phyloP scores from a whole-genome alignment of 2,888 invertebrate species.

The Acleris literana region DNA sequence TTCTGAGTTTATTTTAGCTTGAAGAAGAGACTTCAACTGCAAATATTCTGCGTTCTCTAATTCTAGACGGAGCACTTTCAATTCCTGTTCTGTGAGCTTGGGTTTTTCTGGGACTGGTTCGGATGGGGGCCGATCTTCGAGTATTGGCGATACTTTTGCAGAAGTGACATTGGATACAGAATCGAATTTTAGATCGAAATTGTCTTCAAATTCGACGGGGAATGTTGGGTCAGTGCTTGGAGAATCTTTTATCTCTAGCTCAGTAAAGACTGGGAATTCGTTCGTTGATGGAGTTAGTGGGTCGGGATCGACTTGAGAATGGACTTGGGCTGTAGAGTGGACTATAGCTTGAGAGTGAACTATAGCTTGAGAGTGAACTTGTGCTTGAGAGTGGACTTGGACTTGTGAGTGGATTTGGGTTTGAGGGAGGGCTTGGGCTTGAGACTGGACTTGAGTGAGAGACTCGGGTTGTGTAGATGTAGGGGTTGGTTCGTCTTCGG shows the following conservation, averaged over 20 bases:
- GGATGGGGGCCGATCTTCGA: slow-evolving; percentile 44
- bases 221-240: slow-evolving; percentile 58
- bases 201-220: slow-evolving; percentile 69
- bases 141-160: slow-evolving; percentile 42
- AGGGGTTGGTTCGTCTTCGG: slow-evolving; percentile 56
- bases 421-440: slow-evolving; percentile 15
- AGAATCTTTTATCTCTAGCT: slow-evolving; percentile 40
- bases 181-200: slow-evolving; percentile 45
- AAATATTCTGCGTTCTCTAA: slow-evolving; percentile 87
- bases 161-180: slow-evolving; percentile 47
- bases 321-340: neutral
- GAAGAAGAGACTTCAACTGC: slow-evolving; percentile 87
- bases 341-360: slow-evolving; percentile 41
- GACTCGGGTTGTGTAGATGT: slow-evolving; percentile 30
- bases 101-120: slow-evolving; percentile 68
- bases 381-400: slow-evolving; percentile 22
- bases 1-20: slow-evolving; percentile 88
- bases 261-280: slow-evolving; percentile 11
- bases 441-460: slow-evolving; percentile 1
- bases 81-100: slow-evolving; percentile 83
- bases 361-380: slow-evolving; percentile 42
- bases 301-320: slow-evolving; percentile 17
- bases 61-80: slow-evolving; percentile 83
- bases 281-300: slow-evolving; percentile 24
- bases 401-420: no score